phyloP scores from a whole-genome alignment of 2,888 invertebrate species.

The Caenorhabditis wallacei region DNA sequence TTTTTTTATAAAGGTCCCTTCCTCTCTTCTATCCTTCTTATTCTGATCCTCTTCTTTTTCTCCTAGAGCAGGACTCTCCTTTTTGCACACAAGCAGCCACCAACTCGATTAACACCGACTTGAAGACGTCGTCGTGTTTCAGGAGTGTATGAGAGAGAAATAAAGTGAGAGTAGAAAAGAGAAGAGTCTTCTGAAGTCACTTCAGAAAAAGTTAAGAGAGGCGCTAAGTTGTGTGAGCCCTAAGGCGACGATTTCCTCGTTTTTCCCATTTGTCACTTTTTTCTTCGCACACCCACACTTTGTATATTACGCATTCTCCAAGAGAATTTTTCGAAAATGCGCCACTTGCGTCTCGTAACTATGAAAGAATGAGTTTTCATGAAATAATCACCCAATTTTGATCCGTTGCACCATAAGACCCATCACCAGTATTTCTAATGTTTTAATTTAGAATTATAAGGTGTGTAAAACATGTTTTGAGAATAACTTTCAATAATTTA shows the following conservation, averaged over 20 bases:
- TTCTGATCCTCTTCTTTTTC: constrained; percentile 1
- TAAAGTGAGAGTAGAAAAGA: constrained; percentile 4
- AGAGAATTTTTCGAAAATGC: too few relatives aligned
- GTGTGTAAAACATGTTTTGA: too few relatives aligned
- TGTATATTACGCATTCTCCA: neutral
- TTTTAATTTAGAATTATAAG: too few relatives aligned
- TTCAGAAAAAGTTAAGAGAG: constrained; percentile 31
- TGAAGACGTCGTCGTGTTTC: constrained; percentile 38
- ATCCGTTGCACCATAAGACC: too few relatives aligned
- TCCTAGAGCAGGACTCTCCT: neutral
- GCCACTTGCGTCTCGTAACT: too few relatives aligned
- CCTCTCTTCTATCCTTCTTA: neutral
- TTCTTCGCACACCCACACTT: constrained; percentile 14
- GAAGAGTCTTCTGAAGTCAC: constrained; percentile 33
- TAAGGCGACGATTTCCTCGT: constrained; percentile 42
- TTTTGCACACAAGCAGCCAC: constrained; percentile 36
- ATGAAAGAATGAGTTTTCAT: too few relatives aligned
- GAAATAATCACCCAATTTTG: too few relatives aligned
- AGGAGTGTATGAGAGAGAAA: neutral
- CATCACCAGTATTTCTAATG: too few relatives aligned
- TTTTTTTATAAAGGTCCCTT: constrained; percentile 11
- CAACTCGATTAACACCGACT: constrained; percentile 56
- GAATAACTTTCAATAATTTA: too few relatives aligned
- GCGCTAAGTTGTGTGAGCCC: constrained; percentile 37
- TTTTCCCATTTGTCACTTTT: neutral